Conservation (phyloP, 2,113 vertebrate genomes). For the Paratilapia polleni region DNA sequence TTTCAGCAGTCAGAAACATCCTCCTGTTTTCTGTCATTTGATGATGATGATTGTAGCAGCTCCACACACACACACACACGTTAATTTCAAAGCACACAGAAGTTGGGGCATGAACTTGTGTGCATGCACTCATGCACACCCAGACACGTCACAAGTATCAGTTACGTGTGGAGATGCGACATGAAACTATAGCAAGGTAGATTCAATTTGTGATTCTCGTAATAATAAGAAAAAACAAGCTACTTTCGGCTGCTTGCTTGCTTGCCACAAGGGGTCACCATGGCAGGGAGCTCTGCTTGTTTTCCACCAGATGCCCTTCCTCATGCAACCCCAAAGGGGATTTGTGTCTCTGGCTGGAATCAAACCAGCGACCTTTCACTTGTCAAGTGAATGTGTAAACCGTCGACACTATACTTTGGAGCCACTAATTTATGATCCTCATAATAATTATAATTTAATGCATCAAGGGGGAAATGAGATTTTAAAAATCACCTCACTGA, state of each 20-base stretch:
- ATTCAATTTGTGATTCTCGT: neutral
- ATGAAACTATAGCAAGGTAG: neutral
- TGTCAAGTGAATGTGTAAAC: too few relatives aligned
- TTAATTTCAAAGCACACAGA: neutral
- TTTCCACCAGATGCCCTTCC: neutral
- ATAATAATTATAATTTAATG: neutral
- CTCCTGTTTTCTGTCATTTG: too few relatives aligned
- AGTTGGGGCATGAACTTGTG: neutral
- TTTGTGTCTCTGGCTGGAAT: too few relatives aligned
- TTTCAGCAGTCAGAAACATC: too few relatives aligned
- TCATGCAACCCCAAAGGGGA: neutral
- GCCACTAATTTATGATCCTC: too few relatives aligned
- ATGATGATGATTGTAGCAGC: too few relatives aligned
- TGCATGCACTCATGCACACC: neutral
- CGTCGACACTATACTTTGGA: too few relatives aligned
- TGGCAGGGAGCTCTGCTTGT: neutral
- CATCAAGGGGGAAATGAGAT: neutral
- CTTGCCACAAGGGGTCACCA: neutral
- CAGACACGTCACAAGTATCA: neutral
- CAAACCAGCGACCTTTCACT: too few relatives aligned
- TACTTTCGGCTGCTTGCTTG: neutral
- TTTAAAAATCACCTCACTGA: neutral
- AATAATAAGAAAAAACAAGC: neutral
- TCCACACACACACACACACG: too few relatives aligned
- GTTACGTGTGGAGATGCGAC: neutral